These are phyloP conservation scores for Acholoe squamosa DNA, from an alignment of 2,888 invertebrate species.

Conservation along the genomic window DNA sequence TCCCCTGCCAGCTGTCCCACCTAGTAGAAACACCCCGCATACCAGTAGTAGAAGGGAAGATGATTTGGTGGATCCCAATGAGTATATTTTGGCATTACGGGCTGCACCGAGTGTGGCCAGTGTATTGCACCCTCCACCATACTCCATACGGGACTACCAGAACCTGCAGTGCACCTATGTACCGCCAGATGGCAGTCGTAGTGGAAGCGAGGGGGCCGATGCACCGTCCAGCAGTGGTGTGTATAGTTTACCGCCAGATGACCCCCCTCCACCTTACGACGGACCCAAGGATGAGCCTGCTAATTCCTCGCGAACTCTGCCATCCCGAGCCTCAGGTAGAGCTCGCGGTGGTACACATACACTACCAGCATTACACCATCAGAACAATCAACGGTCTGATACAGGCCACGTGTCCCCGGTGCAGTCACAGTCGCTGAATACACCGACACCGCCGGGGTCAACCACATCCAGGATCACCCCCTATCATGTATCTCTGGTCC, in stretches of 20 bases:
- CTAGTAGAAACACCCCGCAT: not conserved
- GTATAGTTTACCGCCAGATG: conserved; percentile 65
- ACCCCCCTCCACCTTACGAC: conserved; percentile 68
- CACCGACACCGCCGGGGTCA: not conserved
- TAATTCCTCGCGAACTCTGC: not conserved
- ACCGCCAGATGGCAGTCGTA: not conserved
- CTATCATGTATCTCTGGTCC: not conserved
- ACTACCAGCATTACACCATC: not conserved
- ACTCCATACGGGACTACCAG: conserved; percentile 60
- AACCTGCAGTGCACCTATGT: conserved; percentile 41
- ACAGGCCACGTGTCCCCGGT: not conserved
- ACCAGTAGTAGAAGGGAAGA: not conserved
- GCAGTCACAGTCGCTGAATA: not conserved
- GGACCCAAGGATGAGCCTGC: conserved; percentile 1
- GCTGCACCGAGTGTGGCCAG: conserved; percentile 8
- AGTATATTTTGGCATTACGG: conserved; percentile 40
- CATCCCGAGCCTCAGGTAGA: not conserved
- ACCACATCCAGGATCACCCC: not conserved
- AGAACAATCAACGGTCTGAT: too few relatives aligned
- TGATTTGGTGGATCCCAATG: conserved; percentile 37
- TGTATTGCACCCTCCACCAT: conserved; percentile 49
- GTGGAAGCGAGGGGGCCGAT: not conserved
- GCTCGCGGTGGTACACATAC: not conserved
- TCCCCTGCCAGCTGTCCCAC: conserved; percentile 36
- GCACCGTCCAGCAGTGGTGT: not conserved